These are phyloP conservation scores for Solenodon paradoxus DNA, from an alignment of 2,113 vertebrate species.

Conservation along the genomic window DNA sequence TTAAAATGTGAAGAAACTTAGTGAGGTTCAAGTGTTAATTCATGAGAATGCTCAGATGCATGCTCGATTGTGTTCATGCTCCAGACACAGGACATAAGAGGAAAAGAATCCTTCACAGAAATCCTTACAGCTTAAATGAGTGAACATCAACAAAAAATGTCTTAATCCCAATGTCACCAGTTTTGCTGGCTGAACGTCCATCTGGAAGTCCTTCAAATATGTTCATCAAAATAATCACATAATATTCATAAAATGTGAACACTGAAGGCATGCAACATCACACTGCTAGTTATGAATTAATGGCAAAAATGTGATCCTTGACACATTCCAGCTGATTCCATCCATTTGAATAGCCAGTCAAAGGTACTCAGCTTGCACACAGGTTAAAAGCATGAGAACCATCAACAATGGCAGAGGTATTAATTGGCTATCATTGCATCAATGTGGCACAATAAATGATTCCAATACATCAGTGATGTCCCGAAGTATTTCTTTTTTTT, in stretches of 20 bases:
- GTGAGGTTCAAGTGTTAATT: not conserved
- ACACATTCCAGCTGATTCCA: not conserved
- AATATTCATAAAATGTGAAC: not conserved
- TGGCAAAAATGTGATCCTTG: not conserved
- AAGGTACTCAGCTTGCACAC: not conserved
- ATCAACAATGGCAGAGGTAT: not conserved
- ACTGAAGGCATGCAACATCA: not conserved
- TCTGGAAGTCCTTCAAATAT: not conserved
- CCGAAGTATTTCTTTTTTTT: conserved; percentile 3
- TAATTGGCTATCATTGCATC: not conserved
- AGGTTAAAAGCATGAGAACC: not conserved
- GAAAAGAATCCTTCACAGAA: not conserved
- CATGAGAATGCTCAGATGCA: not conserved
- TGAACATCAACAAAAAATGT: not conserved
- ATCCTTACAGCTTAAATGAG: not conserved
- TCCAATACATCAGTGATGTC: not conserved
- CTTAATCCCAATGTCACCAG: not conserved
- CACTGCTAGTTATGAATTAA: conserved; percentile 9
- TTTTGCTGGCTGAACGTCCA: not conserved
- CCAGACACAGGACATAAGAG: not conserved
- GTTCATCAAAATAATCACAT: too few species aligned
- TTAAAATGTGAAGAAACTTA: not conserved
- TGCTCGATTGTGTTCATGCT: not conserved
- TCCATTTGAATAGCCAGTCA: conserved; percentile 5
- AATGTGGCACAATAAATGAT: not conserved